Evolutionary conservation across 2,888 invertebrate species (phyloP), one percentile per base, ranked within the genome.

Genomic region (Sturmia bella): DNA sequence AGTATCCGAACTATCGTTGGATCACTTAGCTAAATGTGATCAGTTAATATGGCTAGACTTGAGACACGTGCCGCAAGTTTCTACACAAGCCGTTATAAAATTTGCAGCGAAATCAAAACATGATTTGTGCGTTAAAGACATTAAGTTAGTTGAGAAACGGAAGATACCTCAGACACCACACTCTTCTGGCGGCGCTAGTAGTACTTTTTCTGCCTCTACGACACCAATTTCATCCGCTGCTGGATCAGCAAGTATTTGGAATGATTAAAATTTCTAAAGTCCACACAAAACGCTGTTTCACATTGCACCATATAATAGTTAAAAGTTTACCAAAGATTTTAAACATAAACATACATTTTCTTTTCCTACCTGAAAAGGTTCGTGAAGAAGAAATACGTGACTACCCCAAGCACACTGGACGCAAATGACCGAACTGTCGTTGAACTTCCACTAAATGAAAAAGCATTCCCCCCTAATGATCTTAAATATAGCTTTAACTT

Each of bases 91-190:
- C 13, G 94, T 96, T 43, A 96, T 96, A 87, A 96, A 95, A 87
- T 96, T 96, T 88, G 96, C 96, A 1, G 95, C 95, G 81, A 95
- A 95, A 86, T 95, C 95, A 81, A 94, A 94, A 87, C 95, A 95
- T 89, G 94, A 96, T 90, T 91, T 96, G 77, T 95, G 95, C 88
- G 96, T 96, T 63, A 94, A 95, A 85, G 96, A 96, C 86, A 94
- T 96, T 7, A 96, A 96, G 87, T 90, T 96, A 86, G 96, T 96
- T 11, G 95, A 90, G 73, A 86, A 87, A 21, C 84, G 85, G 11
- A 84, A 84, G 56, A 74, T 75, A 70, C 78, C 82, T 57, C 82
- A 78, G 66, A 75, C 82, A 12, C 61, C 78, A 48, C 74, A 78
- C 27, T 82, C 82, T 27, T 82, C 82, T 1, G 80, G 69, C 11